A percentile compares a stretch with the other conserved stretches of the same genome.
phyloP scores from a whole-genome alignment of 2,113 vertebrate species.

The Apteryx mantelli region DNA sequence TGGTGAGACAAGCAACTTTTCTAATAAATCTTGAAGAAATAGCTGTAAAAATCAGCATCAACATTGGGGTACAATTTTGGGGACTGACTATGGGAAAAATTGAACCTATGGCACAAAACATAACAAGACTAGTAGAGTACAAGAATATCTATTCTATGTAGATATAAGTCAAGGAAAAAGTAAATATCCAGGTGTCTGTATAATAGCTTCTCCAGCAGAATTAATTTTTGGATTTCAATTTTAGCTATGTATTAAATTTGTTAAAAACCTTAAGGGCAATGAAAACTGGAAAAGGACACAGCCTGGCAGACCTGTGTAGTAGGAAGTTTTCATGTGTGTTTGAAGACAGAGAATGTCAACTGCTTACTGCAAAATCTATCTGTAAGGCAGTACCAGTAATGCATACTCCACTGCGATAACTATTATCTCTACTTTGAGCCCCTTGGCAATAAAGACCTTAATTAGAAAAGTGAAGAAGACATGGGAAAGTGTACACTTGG shows the following conservation, averaged over 20 bases:
- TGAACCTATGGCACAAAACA: neutral
- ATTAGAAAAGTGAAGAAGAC: slow-evolving; percentile 12
- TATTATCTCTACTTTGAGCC: neutral
- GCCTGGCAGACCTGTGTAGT: neutral
- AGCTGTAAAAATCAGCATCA: neutral
- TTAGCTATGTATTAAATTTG: neutral
- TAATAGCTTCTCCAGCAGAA: neutral
- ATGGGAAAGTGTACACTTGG: neutral
- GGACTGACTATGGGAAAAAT: neutral
- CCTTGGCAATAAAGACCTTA: neutral
- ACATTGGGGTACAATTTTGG: neutral
- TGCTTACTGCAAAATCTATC: neutral
- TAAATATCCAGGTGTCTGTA: neutral
- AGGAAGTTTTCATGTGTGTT: neutral
- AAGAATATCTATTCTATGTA: neutral
- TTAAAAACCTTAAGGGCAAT: neutral
- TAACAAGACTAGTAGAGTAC: neutral
- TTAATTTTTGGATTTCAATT: neutral
- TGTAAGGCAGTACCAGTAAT: neutral
- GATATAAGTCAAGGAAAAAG: neutral
- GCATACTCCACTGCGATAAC: neutral
- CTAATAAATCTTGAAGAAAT: neutral
- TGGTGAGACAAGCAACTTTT: neutral
- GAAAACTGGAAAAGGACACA: neutral
- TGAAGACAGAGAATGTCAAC: neutral